phyloP scores from a whole-genome alignment of 2,797 vertebrate species.

The Gallirallus australis region DNA sequence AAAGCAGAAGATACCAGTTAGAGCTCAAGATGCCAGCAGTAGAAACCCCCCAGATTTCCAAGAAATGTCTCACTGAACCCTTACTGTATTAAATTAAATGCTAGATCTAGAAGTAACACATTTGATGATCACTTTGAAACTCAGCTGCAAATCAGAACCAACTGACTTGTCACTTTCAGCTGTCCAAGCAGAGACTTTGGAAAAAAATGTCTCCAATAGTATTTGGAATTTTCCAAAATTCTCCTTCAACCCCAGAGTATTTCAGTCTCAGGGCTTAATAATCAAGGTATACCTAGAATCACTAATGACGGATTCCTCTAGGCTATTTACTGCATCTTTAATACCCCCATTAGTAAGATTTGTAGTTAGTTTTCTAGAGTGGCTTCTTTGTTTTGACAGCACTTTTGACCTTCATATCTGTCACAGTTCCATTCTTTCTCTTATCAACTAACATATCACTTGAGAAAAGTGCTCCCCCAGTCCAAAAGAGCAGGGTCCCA shows the following conservation, averaged over 20 bases:
- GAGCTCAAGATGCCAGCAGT: background rate
- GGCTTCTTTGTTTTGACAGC: background rate
- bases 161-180: background rate
- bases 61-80: background rate
- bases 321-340: background rate
- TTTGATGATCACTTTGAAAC: background rate
- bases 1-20: slow-evolving; percentile 42
- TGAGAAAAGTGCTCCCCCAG: background rate
- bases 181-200: background rate
- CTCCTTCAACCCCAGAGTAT: background rate
- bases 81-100: background rate
- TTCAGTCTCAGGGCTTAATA: slow-evolving; percentile 12
- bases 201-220: background rate
- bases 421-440: background rate
- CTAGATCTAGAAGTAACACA: background rate
- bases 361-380: background rate
- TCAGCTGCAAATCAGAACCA: background rate
- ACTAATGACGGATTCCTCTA: background rate
- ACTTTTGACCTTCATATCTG: background rate
- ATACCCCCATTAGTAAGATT: background rate
- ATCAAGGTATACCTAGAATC: background rate
- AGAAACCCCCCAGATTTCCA: background rate
- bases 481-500: background rate
- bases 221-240: background rate
- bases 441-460: background rate